Base-by-base conservation (phyloP, 2,888 invertebrate species). In the Saturnia pavonia region DNA sequence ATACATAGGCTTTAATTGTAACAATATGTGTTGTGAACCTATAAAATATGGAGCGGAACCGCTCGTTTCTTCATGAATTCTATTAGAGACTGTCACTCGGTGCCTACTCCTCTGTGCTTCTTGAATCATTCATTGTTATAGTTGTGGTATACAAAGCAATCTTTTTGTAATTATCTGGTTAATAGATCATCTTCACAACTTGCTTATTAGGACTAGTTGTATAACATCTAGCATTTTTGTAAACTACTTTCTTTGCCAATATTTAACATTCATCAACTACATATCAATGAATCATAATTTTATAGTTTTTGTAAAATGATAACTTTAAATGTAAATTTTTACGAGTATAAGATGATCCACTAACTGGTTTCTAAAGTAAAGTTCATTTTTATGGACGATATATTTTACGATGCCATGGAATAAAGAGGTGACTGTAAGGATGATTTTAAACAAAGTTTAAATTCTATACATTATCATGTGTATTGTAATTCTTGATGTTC, bases 11-110 rank as follows among this genome's bases (percentile, higher is more conserved):
- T 92, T 91, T 92, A 90, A 89, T 87, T 89, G 88, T 93, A 91
- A 91, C 91, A 88, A 94, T 94, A 93, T 93, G 92, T 94, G 94
- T 94, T 94, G 93, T 94, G 92, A 94, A 87, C 89, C 92, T 91
- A 91, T 86, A 86, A 89, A 89, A 91, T 89, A 89, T 85, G 88
- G 89, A 90, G 88, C 88, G 74, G 75, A 76, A 76, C 74, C 78
- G 86, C 88, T 90, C 88, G 78, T 81, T 80, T 86, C 85, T 88
- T 89, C 86, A 87, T 89, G 86, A 87, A 88, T 88, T 89, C 83
- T 88, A 82, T 89, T 92, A 92, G 92, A 91, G 90, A 92, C 92
- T 91, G 84, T 92, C 92, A 91, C 91, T 91, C 84, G 89, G 92
- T 93, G 91, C 92, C 92, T 93, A 87, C 89, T 90, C 91, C 87